Percentiles rank a stretch among this genome's conserved stretches.
Evolutionary conservation across 2,113 vertebrate species (phyloP).

Genomic region (Oryzias celebensis): DNA sequence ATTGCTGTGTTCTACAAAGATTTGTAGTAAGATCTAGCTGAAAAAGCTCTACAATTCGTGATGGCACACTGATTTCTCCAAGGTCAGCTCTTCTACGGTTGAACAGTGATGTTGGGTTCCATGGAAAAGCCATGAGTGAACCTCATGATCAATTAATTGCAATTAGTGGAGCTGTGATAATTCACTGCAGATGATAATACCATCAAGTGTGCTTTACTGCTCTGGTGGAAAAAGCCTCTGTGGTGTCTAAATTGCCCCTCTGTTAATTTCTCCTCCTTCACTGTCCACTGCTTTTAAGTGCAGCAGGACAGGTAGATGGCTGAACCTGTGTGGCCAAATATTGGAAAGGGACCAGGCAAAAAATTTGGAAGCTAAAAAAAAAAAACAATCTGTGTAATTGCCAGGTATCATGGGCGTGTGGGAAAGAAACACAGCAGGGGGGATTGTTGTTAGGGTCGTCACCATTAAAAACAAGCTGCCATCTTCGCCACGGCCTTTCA

Average conservation of each 20-base stretch:
- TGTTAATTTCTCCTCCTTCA: constrained; percentile 68
- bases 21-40: constrained; percentile 43
- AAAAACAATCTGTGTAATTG: constrained; percentile 71
- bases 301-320: constrained; percentile 62
- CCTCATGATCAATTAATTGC: constrained; percentile 80
- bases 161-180: constrained; percentile 76
- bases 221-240: constrained; percentile 63
- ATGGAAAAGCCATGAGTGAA: constrained; percentile 56
- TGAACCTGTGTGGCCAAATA: constrained; percentile 55
- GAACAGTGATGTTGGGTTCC: constrained; percentile 51
- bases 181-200: constrained; percentile 71
- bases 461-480: constrained; percentile 59
- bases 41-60: constrained; percentile 21
- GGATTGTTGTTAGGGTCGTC: constrained; percentile 58
- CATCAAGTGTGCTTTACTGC: constrained; percentile 76
- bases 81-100: constrained; percentile 62
- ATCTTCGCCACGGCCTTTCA: constrained; percentile 55
- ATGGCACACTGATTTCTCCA: constrained; percentile 47
- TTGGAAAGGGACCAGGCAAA: constrained; percentile 39
- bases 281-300: constrained; percentile 73
- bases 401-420: constrained; percentile 58
- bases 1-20: constrained; percentile 32
- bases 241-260: constrained; percentile 63
- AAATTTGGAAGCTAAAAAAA: constrained; percentile 26
- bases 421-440: constrained; percentile 54